Evolutionary conservation across 2,113 vertebrate genomes (phyloP), one percentile per base, ranked within the genome.

Genomic region (Erpornis zantholeuca): DNA sequence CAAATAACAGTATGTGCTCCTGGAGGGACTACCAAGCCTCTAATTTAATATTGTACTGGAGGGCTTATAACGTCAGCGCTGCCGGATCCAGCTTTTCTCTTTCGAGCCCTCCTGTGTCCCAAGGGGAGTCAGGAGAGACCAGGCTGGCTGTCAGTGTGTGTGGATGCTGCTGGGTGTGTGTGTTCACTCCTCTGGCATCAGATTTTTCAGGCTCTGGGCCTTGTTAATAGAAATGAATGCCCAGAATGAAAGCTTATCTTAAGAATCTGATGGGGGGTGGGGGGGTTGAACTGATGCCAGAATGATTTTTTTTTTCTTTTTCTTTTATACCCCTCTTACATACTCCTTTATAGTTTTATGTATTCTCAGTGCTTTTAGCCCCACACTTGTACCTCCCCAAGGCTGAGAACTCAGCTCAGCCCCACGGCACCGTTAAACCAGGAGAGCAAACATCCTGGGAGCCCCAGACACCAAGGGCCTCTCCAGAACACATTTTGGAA

Each of bases 21-120:
- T 95, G 18, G 50, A 50, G 82, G 90, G 87, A 95, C 29, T n/a
- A 45, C 54, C 59, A 29, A 73, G 61, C 12, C 86, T 93, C 81
- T 87, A 85, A 95, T 88, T 94, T 90, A 88, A 90, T 93, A 17
- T 72, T 53, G 68, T 72, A 50, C 63, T 42, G 35, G 79, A 80
- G 78, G 50, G 44, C n/a, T 60, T 69, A 16, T 8, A 82, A 42
- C 21, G 9, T 82, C 88, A 91, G 87, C 0, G 0, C 59, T 89
- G 86, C 68, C 0, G 2, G 71, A 49, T 47, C 0, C 1, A 86
- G 65, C 63, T 73, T 61, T 82, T 79, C 57, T 65, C 40, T 84
- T 59, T 28, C 0, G 2, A 78, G 64, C 40, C 73, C 22, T 60
- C 6, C 40, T 45, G 21, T 44, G 78, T 83, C 90, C 65, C 53